Evolutionary conservation across 2,113 vertebrate genomes (phyloP), one percentile per base, ranked within the genome.

Genomic region (Gadus chalcogrammus): DNA sequence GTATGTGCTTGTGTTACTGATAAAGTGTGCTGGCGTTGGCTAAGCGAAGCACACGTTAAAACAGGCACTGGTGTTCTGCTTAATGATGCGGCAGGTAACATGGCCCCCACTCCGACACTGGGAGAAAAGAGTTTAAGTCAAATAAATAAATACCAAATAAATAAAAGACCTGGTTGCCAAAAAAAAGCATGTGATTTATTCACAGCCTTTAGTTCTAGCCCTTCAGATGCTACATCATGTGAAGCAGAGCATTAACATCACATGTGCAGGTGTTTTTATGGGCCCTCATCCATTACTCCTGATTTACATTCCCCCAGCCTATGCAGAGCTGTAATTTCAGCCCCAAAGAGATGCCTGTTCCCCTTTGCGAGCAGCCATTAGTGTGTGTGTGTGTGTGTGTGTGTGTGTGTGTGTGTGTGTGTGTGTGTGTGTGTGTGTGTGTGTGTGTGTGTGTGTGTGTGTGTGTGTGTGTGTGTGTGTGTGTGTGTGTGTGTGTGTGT

Each of bases 221-320:
- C 86, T 86, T 87, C 82, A 82, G 80, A 78, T 82, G 82, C 72
- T 72, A 70, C 78, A 91, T 85, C 82, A 84, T 85, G 85, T 81
- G 85, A 84, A 87, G 78, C 72, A 72, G 89, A 89, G 79, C 84
- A 71, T 84, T 76, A 77, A 77, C 79, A 72, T 84, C 71, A 69
- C 81, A 78, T 82, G 87, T 84, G 85, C 83, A 87, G 91, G 88
- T 88, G 87, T 82, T 81, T 88, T 88, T 85, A 78, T 72, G 75
- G 66, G 77, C 82, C 75, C 79, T 78, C 82, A 87, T 87, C 83
- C 86, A 88, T 88, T 84, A 89, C 72, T 73, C 35, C 72, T 82
- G 81, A 85, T 90, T 90, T 87, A 81, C 80, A 89, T 91, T 86
- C 79, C 73, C 69, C 78, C 69, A 74, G 67, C 72, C 15, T 61